Base-by-base conservation (phyloP, 2,797 vertebrate genomes). In the Oophaga sylvatica region DNA sequence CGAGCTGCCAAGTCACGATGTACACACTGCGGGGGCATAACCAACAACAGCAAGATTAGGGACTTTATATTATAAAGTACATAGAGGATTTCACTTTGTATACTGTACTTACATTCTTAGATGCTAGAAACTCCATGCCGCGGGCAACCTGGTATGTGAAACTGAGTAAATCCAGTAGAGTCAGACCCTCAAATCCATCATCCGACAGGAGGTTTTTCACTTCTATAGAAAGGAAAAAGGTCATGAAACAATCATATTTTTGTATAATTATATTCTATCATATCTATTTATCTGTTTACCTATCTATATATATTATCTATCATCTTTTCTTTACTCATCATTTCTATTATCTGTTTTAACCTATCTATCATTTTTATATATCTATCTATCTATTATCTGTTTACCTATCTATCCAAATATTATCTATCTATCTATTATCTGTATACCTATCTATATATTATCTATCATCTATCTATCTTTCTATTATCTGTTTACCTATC, bases 51-150 rank as follows among this genome's bases (percentile, higher is more conserved):
- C 62, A 22, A 84, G 15, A 80, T 75, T 79, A 19, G 15, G 82
- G 63, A n/a, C 0, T 0, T 6, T 4, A 65, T 9, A 65, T 19
- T 41, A 84, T 29, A 15, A 57, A 22, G 12, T 26, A 35, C 35
- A 17, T 17, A 83, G 6, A 12, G 63, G 48, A 79, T 48, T 19
- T 77, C 20, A 48, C 3, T 68, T 6, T 62, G 41, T 70, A 3
- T 59, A 82, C 70, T 26, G 63, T 83, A 95, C 98, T 95, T 92
- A 99, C 98, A 75, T 99, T 99, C 94, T 99, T 99, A 86, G 98
- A 99, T 83, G 98, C 97, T 90, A 99, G 93, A 91, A 99, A 99
- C 90, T 99, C 98, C 98, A 99, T 99, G 89, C 98, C 98, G 88
- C 97, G 93, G 82, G 98, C 97, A 92, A 99, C 98, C 92, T 99